Percentiles rank a stretch among this genome's conserved stretches.
Evolutionary conservation across 2,888 invertebrate genomes (phyloP).

Genomic region (Amphipoea lucens): DNA sequence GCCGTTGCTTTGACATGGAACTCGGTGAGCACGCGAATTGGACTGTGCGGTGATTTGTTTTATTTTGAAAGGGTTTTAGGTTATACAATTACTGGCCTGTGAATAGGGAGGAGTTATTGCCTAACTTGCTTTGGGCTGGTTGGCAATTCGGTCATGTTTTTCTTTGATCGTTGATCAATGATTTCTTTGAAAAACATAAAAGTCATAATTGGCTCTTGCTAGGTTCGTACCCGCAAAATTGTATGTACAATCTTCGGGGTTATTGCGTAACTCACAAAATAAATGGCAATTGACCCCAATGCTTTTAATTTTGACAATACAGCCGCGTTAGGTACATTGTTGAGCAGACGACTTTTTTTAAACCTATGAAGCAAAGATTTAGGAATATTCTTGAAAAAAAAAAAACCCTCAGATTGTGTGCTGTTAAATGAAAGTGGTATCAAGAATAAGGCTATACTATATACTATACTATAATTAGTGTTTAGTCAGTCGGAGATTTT

Average conservation of each 20-base stretch:
- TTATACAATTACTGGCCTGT: not conserved
- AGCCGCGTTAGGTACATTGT: not conserved
- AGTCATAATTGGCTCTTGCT: not conserved
- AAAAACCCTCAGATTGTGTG: too few relatives aligned
- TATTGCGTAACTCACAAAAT: not conserved
- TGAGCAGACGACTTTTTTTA: not conserved
- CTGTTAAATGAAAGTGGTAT: not conserved
- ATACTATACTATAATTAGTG: too few relatives aligned
- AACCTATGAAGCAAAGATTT: not conserved
- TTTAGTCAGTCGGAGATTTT: not conserved
- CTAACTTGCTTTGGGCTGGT: too few relatives aligned
- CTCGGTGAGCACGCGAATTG: slow-evolving; percentile 30
- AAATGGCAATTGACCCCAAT: not conserved
- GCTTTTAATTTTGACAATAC: not conserved
- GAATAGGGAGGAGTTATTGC: not conserved
- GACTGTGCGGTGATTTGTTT: slow-evolving; percentile 23
- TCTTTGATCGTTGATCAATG: not conserved
- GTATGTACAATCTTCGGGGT: not conserved
- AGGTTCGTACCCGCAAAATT: not conserved
- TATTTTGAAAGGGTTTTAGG: not conserved
- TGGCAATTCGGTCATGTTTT: not conserved
- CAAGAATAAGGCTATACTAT: too few relatives aligned
- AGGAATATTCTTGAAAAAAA: not conserved
- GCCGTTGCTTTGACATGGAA: slow-evolving; percentile 39
- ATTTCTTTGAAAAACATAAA: not conserved